Conservation (phyloP, 2,113 vertebrate species). For the Lanius ludovicianus region DNA sequence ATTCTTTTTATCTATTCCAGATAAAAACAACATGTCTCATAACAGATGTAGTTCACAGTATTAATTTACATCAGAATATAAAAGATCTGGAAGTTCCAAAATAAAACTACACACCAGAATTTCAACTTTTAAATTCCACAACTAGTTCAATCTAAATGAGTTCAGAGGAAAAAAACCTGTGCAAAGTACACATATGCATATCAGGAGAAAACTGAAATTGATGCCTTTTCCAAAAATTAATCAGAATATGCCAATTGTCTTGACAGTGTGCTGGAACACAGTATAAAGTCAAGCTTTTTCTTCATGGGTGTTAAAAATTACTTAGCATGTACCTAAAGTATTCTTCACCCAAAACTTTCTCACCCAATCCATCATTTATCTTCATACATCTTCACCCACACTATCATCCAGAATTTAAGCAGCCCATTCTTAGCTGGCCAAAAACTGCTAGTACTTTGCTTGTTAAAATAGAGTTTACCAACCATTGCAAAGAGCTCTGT, state of each 20-base stretch:
- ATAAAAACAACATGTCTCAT: background rate
- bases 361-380: background rate
- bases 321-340: background rate
- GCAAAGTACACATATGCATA: background rate
- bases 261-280: background rate
- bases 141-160: background rate
- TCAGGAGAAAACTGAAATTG: background rate
- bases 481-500: background rate
- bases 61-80: background rate
- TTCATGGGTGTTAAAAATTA: background rate
- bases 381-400: background rate
- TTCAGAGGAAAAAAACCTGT: background rate
- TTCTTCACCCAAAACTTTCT: background rate
- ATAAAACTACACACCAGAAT: background rate
- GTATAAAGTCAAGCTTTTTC: background rate
- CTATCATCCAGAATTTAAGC: background rate
- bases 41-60: background rate
- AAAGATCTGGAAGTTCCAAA: background rate
- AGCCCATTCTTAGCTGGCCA: background rate
- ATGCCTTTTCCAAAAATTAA: background rate
- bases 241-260: background rate
- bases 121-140: background rate
- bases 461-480: background rate
- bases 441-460: background rate
- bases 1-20: background rate